These are phyloP conservation scores for Drosophila histrio DNA, from an alignment of 2,888 invertebrate species.

Conservation along the genomic window DNA sequence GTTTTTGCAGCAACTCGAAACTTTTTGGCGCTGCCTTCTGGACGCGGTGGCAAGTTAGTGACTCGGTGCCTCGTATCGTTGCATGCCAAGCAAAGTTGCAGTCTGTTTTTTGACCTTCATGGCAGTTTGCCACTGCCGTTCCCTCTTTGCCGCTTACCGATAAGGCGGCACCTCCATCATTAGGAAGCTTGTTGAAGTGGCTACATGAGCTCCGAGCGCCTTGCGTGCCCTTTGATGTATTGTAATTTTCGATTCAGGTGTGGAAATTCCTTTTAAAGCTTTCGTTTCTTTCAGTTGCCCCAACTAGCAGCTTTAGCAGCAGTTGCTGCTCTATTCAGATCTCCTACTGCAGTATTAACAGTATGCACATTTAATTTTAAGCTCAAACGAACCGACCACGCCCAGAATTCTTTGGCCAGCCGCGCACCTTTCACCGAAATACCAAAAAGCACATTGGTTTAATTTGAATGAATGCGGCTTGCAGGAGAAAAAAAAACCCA, in stretches of 20 bases:
- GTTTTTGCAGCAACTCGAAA: constrained; percentile 35
- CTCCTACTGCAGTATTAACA: constrained; percentile 21
- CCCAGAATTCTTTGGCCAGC: constrained; percentile 42
- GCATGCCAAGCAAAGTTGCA: constrained; percentile 30
- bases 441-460: constrained; percentile 38
- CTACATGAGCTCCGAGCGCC: constrained; percentile 34
- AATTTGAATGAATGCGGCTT: constrained; percentile 46
- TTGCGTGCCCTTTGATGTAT: constrained; percentile 46
- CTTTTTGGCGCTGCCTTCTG: constrained; percentile 33
- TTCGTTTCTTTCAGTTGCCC: constrained; percentile 17
- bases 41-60: constrained; percentile 17
- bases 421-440: constrained; percentile 40
- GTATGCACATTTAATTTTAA: constrained; percentile 24
- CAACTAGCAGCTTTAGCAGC: neutral
- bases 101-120: constrained; percentile 43
- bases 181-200: constrained; percentile 52
- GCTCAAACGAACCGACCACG: constrained; percentile 28
- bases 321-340: neutral
- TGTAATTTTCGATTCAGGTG: constrained; percentile 41
- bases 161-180: constrained; percentile 30
- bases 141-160: neutral
- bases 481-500: constrained; percentile 7
- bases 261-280: constrained; percentile 55
- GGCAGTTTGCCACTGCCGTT: neutral
- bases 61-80: constrained; percentile 15